These are phyloP conservation scores for Prosapia bicincta DNA, from an alignment of 2,888 invertebrate genomes.

Conservation along the genomic window DNA sequence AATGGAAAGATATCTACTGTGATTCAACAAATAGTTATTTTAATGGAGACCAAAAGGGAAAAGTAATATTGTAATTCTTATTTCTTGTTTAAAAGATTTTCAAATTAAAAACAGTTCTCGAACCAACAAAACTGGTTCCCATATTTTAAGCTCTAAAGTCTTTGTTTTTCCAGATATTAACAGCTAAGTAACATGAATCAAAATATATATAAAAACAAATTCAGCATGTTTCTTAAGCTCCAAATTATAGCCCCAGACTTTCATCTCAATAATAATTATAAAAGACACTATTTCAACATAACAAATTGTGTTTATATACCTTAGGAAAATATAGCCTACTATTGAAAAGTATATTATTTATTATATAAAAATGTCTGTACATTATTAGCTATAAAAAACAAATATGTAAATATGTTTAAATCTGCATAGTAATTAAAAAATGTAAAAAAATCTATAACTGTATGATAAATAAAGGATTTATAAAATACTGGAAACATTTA, in stretches of 20 bases:
- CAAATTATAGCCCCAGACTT: background rate
- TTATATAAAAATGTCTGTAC: constrained; percentile 22
- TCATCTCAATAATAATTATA: constrained; percentile 7
- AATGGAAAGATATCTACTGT: no score
- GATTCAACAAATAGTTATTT: no score
- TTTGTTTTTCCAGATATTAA: no score
- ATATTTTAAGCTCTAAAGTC: no score
- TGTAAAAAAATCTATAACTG: background rate
- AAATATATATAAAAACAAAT: background rate
- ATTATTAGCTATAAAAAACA: constrained; percentile 10
- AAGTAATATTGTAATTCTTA: no score
- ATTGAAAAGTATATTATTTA: constrained; percentile 19
- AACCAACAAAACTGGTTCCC: no score
- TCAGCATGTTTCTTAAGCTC: background rate
- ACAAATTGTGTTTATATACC: constrained; percentile 14
- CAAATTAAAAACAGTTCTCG: no score
- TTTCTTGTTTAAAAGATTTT: no score
- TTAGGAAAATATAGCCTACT: constrained; percentile 23
- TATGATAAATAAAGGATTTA: background rate
- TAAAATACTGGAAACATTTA: background rate
- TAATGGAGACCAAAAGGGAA: no score
- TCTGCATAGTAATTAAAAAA: constrained; percentile 4
- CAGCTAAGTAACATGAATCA: no score
- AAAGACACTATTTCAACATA: constrained; percentile 23
- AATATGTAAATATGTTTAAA: constrained; percentile 8